These are phyloP conservation scores for Adelosebastes latens DNA, from an alignment of 2,797 vertebrate genomes.

Conservation along the genomic window DNA sequence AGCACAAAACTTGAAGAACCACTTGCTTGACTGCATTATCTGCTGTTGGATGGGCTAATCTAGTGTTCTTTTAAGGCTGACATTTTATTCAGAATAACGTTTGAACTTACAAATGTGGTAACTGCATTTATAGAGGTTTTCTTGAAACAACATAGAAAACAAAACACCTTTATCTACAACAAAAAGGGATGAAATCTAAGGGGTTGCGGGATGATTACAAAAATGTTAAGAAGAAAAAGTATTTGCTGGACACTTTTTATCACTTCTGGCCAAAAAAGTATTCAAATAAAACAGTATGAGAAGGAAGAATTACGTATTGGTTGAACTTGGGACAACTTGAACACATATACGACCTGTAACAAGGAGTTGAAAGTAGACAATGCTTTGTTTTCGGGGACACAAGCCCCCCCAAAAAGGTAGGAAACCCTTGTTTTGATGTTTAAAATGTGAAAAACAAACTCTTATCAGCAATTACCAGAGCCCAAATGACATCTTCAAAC, in stretches of 20 bases:
- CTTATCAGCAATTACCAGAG: background rate
- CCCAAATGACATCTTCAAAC: background rate
- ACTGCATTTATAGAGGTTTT: background rate
- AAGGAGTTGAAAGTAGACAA: background rate
- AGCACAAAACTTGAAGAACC: conserved; percentile 11
- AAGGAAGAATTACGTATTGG: background rate
- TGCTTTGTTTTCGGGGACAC: background rate
- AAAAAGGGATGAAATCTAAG: background rate
- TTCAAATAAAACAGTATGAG: background rate
- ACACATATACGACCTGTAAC: background rate
- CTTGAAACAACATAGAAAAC: background rate
- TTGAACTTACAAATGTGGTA: background rate
- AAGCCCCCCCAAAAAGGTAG: background rate
- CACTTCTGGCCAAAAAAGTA: background rate
- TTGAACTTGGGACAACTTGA: background rate
- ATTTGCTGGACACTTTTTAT: background rate
- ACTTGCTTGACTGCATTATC: conserved; percentile 1
- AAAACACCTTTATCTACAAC: background rate
- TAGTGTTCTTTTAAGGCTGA: background rate
- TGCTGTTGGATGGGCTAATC: background rate
- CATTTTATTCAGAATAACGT: background rate
- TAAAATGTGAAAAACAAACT: background rate
- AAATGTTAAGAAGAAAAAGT: background rate
- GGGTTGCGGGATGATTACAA: background rate
- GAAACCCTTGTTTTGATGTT: background rate